A percentile compares a stretch with the other conserved stretches of the same genome.
phyloP scores from a whole-genome alignment of 2,888 invertebrate genomes.

The Hypena proboscidalis region DNA sequence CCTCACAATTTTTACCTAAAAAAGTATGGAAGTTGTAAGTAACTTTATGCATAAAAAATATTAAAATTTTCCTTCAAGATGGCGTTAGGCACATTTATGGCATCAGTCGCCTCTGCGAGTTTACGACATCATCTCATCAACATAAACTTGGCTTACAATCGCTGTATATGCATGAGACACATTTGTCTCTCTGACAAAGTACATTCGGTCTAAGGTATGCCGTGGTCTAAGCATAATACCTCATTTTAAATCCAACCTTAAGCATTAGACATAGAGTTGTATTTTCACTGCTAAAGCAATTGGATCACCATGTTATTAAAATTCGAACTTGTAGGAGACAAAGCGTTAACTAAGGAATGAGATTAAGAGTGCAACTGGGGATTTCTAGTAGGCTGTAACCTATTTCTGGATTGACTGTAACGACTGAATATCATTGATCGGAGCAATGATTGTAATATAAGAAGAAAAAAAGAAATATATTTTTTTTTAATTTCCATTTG shows the following conservation, averaged over 20 bases:
- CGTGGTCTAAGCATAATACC: conserved; percentile 20
- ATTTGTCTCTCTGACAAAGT: conserved; percentile 67
- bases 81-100: conserved; percentile 23
- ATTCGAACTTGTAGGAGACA: conserved; percentile 54
- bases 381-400: conserved; percentile 36
- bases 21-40: conserved; percentile 5
- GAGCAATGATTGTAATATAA: conserved; percentile 5
- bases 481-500: too few species aligned
- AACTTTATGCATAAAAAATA: conserved; percentile 8
- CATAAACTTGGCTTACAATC: conserved; percentile 46
- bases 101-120: conserved; percentile 41
- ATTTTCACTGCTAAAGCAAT: conserved; percentile 5
- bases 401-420: conserved; percentile 32
- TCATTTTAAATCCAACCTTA: conserved; percentile 25
- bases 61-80: conserved; percentile 9
- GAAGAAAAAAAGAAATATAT: too few species aligned
- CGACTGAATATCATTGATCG: too few species aligned
- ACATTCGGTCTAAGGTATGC: conserved; percentile 60
- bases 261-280: not conserved
- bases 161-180: conserved; percentile 60
- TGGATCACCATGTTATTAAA: conserved; percentile 58
- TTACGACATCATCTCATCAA: conserved; percentile 42
- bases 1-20: conserved; percentile 4
- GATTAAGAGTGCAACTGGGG: conserved; percentile 49
- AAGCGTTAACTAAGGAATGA: conserved; percentile 62